Evolutionary conservation across 1,140 invertebrate species (phyloP).

Genomic region (Drosophila obscura): DNA sequence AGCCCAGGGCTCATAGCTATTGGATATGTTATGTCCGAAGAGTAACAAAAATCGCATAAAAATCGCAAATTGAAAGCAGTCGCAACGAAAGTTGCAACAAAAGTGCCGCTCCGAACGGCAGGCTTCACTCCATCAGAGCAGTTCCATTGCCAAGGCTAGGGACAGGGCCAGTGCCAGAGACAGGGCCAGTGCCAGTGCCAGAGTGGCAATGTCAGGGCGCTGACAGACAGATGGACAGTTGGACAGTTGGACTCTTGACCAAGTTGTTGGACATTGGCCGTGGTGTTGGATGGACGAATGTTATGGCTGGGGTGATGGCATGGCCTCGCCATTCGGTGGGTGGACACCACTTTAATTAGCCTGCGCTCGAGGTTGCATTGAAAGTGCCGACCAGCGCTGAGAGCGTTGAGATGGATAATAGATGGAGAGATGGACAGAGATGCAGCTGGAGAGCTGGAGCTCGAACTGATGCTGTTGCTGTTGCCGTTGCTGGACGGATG

Average conservation of each 20-base stretch:
- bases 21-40: slow-evolving; percentile 25
- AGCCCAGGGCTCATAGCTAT: slow-evolving; percentile 15
- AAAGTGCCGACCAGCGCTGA: slow-evolving; percentile 49
- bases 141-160: slow-evolving; percentile 14
- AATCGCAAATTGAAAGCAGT: slow-evolving; percentile 63
- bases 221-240: slow-evolving; percentile 59
- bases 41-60: slow-evolving; percentile 75
- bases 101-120: slow-evolving; percentile 51
- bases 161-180: slow-evolving; percentile 21
- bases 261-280: slow-evolving; percentile 26
- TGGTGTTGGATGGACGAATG: slow-evolving; percentile 1
- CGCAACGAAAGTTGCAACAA: slow-evolving; percentile 48
- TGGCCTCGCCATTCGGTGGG: slow-evolving; percentile 56
- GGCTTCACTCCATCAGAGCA: slow-evolving; percentile 18
- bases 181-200: slow-evolving; percentile 30
- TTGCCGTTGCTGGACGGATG: slow-evolving; percentile 14
- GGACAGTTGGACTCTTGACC: slow-evolving; percentile 31
- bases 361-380: slow-evolving; percentile 63
- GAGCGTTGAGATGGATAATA: slow-evolving; percentile 39
- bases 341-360: slow-evolving; percentile 81
- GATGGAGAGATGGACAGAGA: slow-evolving; percentile 20
- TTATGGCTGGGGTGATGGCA: neutral
- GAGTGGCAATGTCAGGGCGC: slow-evolving; percentile 44
- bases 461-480: neutral
- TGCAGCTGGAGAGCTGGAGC: neutral